Evolutionary conservation across 2,797 vertebrate genomes (phyloP), one percentile per base, ranked within the genome.

Genomic region (Petrocephalus sullivani): DNA sequence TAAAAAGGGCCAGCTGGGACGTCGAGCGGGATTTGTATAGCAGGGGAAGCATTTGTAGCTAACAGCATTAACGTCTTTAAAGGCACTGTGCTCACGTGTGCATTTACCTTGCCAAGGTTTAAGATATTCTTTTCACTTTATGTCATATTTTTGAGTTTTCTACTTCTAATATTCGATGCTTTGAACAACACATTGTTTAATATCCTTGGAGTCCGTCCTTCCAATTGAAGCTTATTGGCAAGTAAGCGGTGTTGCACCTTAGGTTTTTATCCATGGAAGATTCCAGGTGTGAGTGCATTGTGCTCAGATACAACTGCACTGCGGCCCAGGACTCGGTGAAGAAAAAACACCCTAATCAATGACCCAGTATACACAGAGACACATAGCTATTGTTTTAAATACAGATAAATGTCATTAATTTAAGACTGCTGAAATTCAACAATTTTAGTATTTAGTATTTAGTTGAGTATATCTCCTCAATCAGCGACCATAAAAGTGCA

Each of bases 321-420:
- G 58, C 88, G 91, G 93, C 93, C 93, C 91, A 84, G 91, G 56
- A n/a, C 14, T 61, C 54, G 1, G 46, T 56, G 51, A 61, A n/a
- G 53, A 37, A 16, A 88, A 41, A 49, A 4, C n/a, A 85, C 60
- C 57, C 37, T 49, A 84, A 88, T 83, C 87, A 89, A 90, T 90
- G 90, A 90, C 90, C 51, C 91, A 91, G 89, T 37, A n/a, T 91
- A 92, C 92, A 91, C 91, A 90, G 88, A 61, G 57, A 87, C 56
- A 86, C 88, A 91, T 90, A 28, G 51, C 41, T 84, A 53, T 84
- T 49, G n/a, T 54, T 51, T 54, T 51, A 54, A 81, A 37, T 19
- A 37, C 9, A 67, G 57, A 64, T 67, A 49, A 75, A 71, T 57
- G 51, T 71, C n/a, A 87, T 81, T 84, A 21, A 53, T 28, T 2